Base-by-base conservation (phyloP, 2,888 invertebrate genomes). In the Autographa gamma region DNA sequence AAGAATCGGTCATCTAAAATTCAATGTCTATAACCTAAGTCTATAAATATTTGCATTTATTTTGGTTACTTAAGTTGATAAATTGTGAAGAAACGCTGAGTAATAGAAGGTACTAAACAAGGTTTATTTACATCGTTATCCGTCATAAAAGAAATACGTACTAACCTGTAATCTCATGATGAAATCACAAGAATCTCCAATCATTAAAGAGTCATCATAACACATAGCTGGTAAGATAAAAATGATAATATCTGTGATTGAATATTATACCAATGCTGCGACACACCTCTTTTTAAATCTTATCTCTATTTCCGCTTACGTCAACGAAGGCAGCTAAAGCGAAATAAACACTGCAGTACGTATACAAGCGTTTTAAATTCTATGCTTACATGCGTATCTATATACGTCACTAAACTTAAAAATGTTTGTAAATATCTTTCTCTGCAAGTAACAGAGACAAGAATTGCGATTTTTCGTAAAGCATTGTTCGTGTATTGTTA, bases 231-330 rank as follows among this genome's bases (percentile, higher is more conserved):
- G n/a, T 65, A 48, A 52, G 18, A 65, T 74, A 56, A 25, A 25
- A 8, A 64, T 59, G 41, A 34, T 62, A 62, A 60, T 62, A 52
- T 65, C 11, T 54, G 13, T 60, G 60, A 67, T 19, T 60, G 32
- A 38, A 48, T 14, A 18, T 74, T 16, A 8, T 41, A 52, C 67
- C 77, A 72, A 76, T 76, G 73, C 63, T 80, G 65, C 63, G 73
- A 65, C 81, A 77, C 77, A 73, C 77, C 81, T 65, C 64, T 58
- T 61, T 76, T 76, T 41, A 52, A 41, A 34, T 19, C 41, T 60
- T 25, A 69, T 76, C 56, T 43, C 34, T 2, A 54, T 34, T 77
- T 80, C 67, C 73, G 77, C 56, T 54, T 65, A 19, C 73, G 80
- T 77, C 56, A 67, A 0, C n/a, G 34, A n/a, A 11, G 54, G 58